phyloP scores from a whole-genome alignment of 1,140 invertebrate species.

The Helicorthomorpha holstii region DNA sequence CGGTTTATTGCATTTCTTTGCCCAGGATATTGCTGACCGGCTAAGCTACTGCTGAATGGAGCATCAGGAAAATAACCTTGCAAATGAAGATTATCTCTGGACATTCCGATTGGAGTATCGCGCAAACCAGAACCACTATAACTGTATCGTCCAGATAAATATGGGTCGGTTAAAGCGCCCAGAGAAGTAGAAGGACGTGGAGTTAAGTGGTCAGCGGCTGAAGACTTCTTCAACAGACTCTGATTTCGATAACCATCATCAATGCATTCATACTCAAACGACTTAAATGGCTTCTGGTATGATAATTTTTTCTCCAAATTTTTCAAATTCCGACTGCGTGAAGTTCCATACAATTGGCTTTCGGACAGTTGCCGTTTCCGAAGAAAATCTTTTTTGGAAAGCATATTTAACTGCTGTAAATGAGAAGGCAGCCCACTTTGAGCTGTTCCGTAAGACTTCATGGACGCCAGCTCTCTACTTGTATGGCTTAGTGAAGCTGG shows the following conservation, averaged over 20 bases:
- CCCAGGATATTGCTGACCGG: background rate
- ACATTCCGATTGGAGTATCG: slow-evolving; percentile 26
- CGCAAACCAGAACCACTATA: slow-evolving; percentile 21
- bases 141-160: background rate
- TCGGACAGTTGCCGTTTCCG: slow-evolving; percentile 34
- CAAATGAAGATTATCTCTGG: slow-evolving; percentile 10
- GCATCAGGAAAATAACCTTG: slow-evolving; percentile 11
- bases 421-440: too few relatives aligned
- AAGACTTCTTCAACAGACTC: slow-evolving; percentile 1
- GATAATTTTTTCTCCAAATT: slow-evolving; percentile 29
- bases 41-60: background rate
- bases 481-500: too few relatives aligned
- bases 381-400: slow-evolving; percentile 21
- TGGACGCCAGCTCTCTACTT: too few relatives aligned
- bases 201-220: background rate
- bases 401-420: too few relatives aligned
- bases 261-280: slow-evolving; percentile 32
- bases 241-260: slow-evolving; percentile 21
- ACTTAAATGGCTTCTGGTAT: slow-evolving; percentile 26
- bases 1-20: too few relatives aligned
- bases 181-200: slow-evolving; percentile 2
- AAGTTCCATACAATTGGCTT: slow-evolving; percentile 32
- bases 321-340: slow-evolving; percentile 35
- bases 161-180: slow-evolving; percentile 5
- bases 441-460: too few relatives aligned